Conservation (phyloP, 2,888 invertebrate genomes). For the Cephus spinipes region DNA sequence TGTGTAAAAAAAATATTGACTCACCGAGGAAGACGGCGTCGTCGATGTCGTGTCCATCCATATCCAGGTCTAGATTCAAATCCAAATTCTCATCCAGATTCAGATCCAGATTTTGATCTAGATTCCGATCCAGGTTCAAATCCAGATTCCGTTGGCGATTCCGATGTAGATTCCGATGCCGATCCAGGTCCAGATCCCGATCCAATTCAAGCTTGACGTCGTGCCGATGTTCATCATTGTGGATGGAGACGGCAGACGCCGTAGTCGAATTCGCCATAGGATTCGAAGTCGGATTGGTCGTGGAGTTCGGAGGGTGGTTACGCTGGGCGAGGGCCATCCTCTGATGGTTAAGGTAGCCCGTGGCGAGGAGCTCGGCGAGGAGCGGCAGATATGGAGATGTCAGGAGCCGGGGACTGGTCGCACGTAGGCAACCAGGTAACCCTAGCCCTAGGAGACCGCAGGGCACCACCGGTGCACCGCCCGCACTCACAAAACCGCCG, state of each 20-base stretch:
- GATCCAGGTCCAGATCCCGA: neutral
- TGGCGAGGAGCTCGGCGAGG: conserved; percentile 59
- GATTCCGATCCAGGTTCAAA: conserved; percentile 1
- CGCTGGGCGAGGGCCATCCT: conserved; percentile 50
- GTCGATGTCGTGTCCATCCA: conserved; percentile 54
- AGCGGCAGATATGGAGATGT: conserved; percentile 60
- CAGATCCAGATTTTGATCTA: neutral
- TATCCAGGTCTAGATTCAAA: conserved; percentile 36
- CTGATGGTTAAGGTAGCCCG: conserved; percentile 48
- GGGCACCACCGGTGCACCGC: conserved; percentile 63
- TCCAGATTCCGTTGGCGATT: neutral
- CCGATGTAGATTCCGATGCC: neutral
- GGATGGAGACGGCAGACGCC: neutral
- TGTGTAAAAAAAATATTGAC: conserved; percentile 18
- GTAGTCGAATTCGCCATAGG: neutral
- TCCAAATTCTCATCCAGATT: conserved; percentile 1
- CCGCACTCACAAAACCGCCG: conserved; percentile 66
- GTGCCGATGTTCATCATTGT: neutral
- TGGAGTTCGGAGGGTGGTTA: conserved; percentile 35
- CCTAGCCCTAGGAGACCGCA: conserved; percentile 62
- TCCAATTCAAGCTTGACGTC: conserved; percentile 1
- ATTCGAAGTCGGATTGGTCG: neutral
- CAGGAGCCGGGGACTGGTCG: conserved; percentile 55
- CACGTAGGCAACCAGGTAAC: conserved; percentile 63
- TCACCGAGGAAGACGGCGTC: conserved; percentile 63